phyloP scores from a whole-genome alignment of 2,888 invertebrate genomes.

The Drosophila colorata region DNA sequence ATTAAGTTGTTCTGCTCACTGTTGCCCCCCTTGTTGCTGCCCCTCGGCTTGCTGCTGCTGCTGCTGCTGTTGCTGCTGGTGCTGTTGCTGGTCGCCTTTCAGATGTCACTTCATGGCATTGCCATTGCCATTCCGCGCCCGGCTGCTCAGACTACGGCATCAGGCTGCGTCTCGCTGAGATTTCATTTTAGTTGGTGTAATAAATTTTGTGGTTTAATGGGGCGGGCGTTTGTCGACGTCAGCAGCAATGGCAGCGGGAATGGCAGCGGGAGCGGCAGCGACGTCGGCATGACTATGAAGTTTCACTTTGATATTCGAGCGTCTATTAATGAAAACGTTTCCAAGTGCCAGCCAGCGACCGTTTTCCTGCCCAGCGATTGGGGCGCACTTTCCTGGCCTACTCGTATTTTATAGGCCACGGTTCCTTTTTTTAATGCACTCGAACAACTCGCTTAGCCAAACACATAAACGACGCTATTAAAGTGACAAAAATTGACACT shows the following conservation, averaged over 20 bases:
- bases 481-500: slow-evolving; percentile 80
- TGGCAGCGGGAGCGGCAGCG: slow-evolving; percentile 17
- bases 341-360: slow-evolving; percentile 33
- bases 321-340: slow-evolving; percentile 77
- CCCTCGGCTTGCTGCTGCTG: slow-evolving; percentile 8
- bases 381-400: slow-evolving; percentile 50
- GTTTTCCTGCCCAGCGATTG: slow-evolving; percentile 35
- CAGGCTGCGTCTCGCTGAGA: slow-evolving; percentile 62
- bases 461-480: slow-evolving; percentile 71
- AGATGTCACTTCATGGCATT: slow-evolving; percentile 68
- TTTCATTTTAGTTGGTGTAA: slow-evolving; percentile 82
- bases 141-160: slow-evolving; percentile 11
- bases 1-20: slow-evolving; percentile 78
- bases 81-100: slow-evolving; percentile 46
- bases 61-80: slow-evolving; percentile 13
- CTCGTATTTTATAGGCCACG: slow-evolving; percentile 66
- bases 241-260: slow-evolving; percentile 26
- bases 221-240: slow-evolving; percentile 74
- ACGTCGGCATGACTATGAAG: slow-evolving; percentile 72
- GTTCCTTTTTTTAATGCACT: slow-evolving; percentile 70
- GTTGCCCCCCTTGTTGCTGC: slow-evolving; percentile 11
- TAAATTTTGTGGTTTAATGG: slow-evolving; percentile 85
- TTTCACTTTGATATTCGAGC: slow-evolving; percentile 79
- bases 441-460: slow-evolving; percentile 51
- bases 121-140: slow-evolving; percentile 53